Conservation (phyloP, 2,113 vertebrate species). For the Tor tambroides region DNA sequence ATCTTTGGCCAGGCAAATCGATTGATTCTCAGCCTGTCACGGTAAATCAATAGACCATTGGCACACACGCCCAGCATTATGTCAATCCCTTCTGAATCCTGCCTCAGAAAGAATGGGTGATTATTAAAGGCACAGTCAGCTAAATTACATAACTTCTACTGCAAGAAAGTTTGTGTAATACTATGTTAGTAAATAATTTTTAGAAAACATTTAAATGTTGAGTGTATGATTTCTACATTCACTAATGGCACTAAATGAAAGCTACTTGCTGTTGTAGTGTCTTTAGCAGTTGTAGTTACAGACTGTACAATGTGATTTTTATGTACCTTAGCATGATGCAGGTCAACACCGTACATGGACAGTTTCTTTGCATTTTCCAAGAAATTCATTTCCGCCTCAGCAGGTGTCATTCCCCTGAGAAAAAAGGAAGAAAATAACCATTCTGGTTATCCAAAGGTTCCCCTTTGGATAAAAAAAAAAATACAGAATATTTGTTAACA, state of each 20-base stretch:
- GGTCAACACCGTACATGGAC: slow-evolving; percentile 98
- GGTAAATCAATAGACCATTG: slow-evolving; percentile 96
- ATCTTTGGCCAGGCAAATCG: slow-evolving; percentile 99
- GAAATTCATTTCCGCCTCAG: slow-evolving; percentile 98
- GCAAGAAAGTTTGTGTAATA: not conserved
- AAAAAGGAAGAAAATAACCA: slow-evolving; percentile 38
- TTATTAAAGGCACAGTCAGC: not conserved
- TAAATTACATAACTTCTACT: not conserved
- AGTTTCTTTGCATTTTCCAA: slow-evolving; percentile 99
- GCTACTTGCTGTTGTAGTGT: not conserved
- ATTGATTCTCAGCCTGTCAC: slow-evolving; percentile 96
- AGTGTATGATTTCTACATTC: not conserved
- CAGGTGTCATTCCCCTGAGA: slow-evolving; percentile 92
- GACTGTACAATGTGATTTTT: not conserved
- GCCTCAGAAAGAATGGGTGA: slow-evolving; percentile 32
- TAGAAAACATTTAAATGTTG: not conserved
- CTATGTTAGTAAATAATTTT: not conserved
- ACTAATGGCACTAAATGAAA: not conserved
- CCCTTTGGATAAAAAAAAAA: too few relatives aligned
- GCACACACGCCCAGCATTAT: slow-evolving; percentile 98
- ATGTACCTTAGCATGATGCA: slow-evolving; percentile 96
- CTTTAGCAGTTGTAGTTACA: not conserved
- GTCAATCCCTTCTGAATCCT: slow-evolving; percentile 98
- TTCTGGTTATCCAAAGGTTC: not conserved
- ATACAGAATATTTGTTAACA: not conserved